Evolutionary conservation across 2,888 invertebrate genomes (phyloP), one percentile per base, ranked within the genome.

Genomic region (Prostheceraeus crozeri): DNA sequence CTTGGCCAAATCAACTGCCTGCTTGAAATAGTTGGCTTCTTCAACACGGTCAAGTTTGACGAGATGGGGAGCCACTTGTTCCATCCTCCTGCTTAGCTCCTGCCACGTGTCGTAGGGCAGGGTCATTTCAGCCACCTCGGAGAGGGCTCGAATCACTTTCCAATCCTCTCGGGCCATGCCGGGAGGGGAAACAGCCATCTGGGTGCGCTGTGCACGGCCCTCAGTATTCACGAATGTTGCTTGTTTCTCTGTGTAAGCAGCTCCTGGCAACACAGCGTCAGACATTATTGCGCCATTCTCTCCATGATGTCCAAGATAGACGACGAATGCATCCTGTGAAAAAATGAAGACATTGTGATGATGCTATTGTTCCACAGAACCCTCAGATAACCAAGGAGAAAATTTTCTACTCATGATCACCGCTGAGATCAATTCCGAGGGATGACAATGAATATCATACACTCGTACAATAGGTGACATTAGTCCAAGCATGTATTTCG

Each of bases 171-270:
- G 82, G 0, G 93, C 94, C 78, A 84, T 80, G 35, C 93, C 93
- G 1, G 94, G 94, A 60, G 93, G 87, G 14, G 87, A 82, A 36
- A 93, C 85, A 19, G 91, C 93, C 2, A 83, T 80, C 30, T 85
- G 79, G 0, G 91, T 89, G 78, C 89, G 85, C 77, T 96, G 94
- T 31, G 93, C 84, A 65, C 96, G 83, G 1, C 98, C 98, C 81
- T 99, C 98, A 0, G 90, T 94, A 79, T 98, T 98, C 0, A 91
- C 91, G 77, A 87, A 98, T 0, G 88, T 91, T n/a, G 83, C 91
- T 73, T 87, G 85, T 79, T 98, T 98, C 81, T 98, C 98, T 0
- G 98, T 98, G 78, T 96, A 99, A 0, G 98, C 94, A 3, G 91
- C 90, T 63, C 94, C 79, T 1, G 98, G 91, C 10, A 98, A 78